Percentiles rank a stretch among this genome's conserved stretches.
These are phyloP conservation scores for Drosophila ustulata DNA, from an alignment of 2,888 invertebrate genomes.

Conservation along the genomic window DNA sequence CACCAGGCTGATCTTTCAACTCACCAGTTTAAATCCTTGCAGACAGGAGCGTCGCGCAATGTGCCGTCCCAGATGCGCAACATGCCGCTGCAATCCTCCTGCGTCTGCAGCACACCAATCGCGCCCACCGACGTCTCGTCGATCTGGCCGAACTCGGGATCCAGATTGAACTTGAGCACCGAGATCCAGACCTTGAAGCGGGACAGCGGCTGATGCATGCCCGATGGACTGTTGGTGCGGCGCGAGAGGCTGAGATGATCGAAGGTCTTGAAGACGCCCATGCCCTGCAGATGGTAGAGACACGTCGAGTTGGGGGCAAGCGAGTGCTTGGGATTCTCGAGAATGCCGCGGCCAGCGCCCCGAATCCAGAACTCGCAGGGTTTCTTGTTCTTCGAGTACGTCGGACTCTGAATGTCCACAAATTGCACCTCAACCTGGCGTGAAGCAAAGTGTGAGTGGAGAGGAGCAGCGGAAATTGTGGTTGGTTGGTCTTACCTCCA, in stretches of 20 bases:
- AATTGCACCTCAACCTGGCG: constrained; percentile 90
- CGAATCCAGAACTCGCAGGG: constrained; percentile 94
- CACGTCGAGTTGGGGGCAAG: constrained; percentile 95
- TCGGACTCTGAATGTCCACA: constrained; percentile 93
- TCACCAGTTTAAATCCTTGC: constrained; percentile 93
- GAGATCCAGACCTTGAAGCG: constrained; percentile 94
- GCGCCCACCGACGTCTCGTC: constrained; percentile 84
- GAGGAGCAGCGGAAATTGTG: not conserved
- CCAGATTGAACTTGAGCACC: constrained; percentile 93
- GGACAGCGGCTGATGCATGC: constrained; percentile 86
- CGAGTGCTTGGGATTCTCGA: constrained; percentile 94
- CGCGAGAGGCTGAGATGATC: constrained; percentile 86
- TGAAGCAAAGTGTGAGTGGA: not conserved
- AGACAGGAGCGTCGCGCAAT: constrained; percentile 90
- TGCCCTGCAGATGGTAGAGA: constrained; percentile 92
- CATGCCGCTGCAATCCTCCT: constrained; percentile 93
- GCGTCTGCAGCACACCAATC: constrained; percentile 85
- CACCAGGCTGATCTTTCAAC: constrained; percentile 50
- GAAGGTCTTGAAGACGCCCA: constrained; percentile 87
- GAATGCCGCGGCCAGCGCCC: constrained; percentile 91
- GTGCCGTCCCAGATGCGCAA: constrained; percentile 95
- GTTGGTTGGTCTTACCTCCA: constrained; percentile 88
- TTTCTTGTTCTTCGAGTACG: constrained; percentile 93
- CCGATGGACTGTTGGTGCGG: constrained; percentile 84
- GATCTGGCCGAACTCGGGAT: constrained; percentile 87